phyloP scores from a whole-genome alignment of 2,888 invertebrate genomes.

The Cerastoderma edule region DNA sequence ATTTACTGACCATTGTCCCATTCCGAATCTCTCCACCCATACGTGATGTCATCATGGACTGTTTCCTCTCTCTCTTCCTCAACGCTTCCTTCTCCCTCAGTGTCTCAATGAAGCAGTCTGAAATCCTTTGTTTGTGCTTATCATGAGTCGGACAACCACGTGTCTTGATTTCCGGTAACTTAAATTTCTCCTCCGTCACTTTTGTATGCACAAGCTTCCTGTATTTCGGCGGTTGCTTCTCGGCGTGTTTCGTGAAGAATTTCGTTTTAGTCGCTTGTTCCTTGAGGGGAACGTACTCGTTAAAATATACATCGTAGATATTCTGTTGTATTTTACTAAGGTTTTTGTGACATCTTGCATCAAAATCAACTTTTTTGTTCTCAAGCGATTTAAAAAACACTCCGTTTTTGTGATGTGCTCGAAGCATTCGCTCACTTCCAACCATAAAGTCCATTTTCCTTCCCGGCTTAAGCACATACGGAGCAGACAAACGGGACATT shows the following conservation, averaged over 20 bases:
- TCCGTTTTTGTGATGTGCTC: slow-evolving; percentile 57
- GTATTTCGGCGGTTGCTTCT: slow-evolving; percentile 17
- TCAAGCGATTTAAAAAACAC: slow-evolving; percentile 50
- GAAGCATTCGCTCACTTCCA: slow-evolving; percentile 57
- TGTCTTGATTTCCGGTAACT: slow-evolving; percentile 30
- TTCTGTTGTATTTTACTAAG: slow-evolving; percentile 55
- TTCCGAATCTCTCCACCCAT: not conserved
- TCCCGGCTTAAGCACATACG: not conserved
- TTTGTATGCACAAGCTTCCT: slow-evolving; percentile 37
- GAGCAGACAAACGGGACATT: slow-evolving; percentile 10
- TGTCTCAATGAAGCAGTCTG: slow-evolving; percentile 13
- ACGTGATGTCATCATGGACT: not conserved
- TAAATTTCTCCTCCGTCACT: not conserved
- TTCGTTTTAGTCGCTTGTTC: slow-evolving; percentile 39
- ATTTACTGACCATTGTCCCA: slow-evolving; percentile 1
- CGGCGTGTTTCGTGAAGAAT: slow-evolving; percentile 23
- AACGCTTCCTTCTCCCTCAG: slow-evolving; percentile 18
- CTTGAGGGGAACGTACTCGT: slow-evolving; percentile 54
- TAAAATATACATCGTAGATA: slow-evolving; percentile 59
- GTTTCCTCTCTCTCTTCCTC: not conserved
- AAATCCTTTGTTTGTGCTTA: not conserved
- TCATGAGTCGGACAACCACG: not conserved
- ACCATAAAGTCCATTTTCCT: slow-evolving; percentile 46
- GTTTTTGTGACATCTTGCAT: slow-evolving; percentile 43
- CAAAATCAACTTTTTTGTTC: slow-evolving; percentile 39